These are phyloP conservation scores for Sebastes taczanowskii DNA, from an alignment of 2,797 vertebrate species.

Conservation along the genomic window DNA sequence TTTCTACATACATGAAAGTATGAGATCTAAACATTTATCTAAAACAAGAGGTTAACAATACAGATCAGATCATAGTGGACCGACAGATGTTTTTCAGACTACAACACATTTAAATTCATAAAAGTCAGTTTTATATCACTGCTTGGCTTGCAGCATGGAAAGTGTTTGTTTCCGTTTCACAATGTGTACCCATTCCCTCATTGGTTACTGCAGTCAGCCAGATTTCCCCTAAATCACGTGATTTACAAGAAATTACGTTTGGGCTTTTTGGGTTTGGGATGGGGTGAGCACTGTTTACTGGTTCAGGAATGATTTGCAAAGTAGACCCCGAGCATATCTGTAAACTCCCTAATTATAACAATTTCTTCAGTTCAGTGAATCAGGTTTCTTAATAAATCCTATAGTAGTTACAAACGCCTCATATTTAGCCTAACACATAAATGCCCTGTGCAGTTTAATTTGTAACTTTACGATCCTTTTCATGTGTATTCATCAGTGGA, in stretches of 20 bases:
- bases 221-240: conserved; percentile 76
- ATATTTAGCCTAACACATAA: background rate
- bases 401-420: background rate
- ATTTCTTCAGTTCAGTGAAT: background rate
- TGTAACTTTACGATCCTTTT: background rate
- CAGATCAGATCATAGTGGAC: background rate
- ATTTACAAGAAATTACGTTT: conserved; percentile 72
- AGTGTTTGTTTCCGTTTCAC: conserved; percentile 60
- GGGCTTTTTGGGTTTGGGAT: background rate
- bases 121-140: background rate
- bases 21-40: background rate
- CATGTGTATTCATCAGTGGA: background rate
- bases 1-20: background rate
- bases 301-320: conserved; percentile 1
- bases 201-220: conserved; percentile 41
- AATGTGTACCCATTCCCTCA: conserved; percentile 52
- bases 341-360: too few species aligned
- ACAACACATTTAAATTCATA: background rate
- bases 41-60: background rate
- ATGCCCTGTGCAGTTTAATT: background rate
- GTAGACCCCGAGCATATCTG: background rate
- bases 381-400: background rate
- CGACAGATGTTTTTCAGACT: background rate
- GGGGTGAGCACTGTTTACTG: background rate
- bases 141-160: conserved; percentile 24